These are phyloP conservation scores for Macquaria australasica DNA, from an alignment of 2,113 vertebrate species.

Conservation along the genomic window DNA sequence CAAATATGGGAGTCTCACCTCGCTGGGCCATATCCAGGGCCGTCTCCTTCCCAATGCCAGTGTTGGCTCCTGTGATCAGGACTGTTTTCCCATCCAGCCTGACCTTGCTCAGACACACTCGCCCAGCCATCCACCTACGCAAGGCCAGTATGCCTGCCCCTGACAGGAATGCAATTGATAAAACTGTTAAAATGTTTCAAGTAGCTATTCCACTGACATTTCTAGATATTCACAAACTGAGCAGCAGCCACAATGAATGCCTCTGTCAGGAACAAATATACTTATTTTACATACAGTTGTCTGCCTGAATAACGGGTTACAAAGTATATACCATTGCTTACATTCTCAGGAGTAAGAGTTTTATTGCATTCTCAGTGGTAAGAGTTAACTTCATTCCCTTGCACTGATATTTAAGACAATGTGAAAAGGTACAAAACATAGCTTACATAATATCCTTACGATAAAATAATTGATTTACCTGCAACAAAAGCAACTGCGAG, in stretches of 20 bases:
- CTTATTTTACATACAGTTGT: neutral
- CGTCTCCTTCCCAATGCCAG: constrained; percentile 85
- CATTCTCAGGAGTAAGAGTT: neutral
- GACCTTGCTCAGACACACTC: constrained; percentile 74
- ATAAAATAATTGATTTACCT: constrained; percentile 61
- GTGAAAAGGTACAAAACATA: neutral
- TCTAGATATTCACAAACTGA: neutral
- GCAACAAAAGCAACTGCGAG: constrained; percentile 55
- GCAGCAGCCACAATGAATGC: neutral
- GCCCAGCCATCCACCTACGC: constrained; percentile 75
- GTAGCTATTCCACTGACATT: neutral
- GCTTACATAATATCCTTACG: neutral
- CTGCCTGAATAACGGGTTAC: neutral
- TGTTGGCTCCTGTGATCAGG: constrained; percentile 84
- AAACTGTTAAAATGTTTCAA: neutral
- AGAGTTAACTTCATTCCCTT: neutral
- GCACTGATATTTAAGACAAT: neutral
- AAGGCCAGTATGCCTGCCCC: constrained; percentile 71
- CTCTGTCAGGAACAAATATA: neutral
- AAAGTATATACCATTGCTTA: neutral
- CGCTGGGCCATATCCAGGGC: constrained; percentile 81
- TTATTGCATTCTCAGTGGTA: neutral
- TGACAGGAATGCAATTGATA: constrained; percentile 16
- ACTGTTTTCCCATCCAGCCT: constrained; percentile 83
- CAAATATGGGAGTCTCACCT: constrained; percentile 58